Percentiles rank a stretch among this genome's conserved stretches.
phyloP scores from a whole-genome alignment of 2,113 vertebrate genomes.

The Ctenomys sociabilis region DNA sequence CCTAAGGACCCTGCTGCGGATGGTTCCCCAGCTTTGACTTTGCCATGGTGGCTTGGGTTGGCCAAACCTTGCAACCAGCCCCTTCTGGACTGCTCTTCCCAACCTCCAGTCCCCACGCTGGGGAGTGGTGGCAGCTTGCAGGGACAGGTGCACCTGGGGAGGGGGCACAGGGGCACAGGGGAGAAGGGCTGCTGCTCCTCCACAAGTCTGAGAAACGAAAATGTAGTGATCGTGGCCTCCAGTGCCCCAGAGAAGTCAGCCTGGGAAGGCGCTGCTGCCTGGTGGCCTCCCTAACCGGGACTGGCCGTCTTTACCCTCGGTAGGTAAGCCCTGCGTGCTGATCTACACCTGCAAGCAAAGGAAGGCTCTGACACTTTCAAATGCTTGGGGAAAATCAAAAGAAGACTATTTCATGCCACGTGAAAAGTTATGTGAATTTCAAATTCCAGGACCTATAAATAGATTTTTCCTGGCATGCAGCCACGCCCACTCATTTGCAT shows the following conservation, averaged over 20 bases:
- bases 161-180: no score
- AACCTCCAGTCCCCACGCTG: no score
- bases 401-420: neutral
- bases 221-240: no score
- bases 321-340: rapidly evolving
- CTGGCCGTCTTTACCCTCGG: rapidly evolving
- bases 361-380: neutral
- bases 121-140: neutral
- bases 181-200: neutral
- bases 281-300: neutral
- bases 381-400: neutral
- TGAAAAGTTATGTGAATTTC: neutral
- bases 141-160: neutral
- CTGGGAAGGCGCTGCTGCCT: rapidly evolving
- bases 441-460: neutral
- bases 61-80: neutral
- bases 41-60: neutral
- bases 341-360: neutral
- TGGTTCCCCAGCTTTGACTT: neutral
- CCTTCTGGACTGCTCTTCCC: neutral
- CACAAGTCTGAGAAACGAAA: neutral
- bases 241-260: rapidly evolving
- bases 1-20: rapidly evolving
- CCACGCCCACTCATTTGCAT: neutral
- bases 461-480: neutral